Base-by-base conservation (phyloP, 2,888 invertebrate species). In the Synergus gifuensis region DNA sequence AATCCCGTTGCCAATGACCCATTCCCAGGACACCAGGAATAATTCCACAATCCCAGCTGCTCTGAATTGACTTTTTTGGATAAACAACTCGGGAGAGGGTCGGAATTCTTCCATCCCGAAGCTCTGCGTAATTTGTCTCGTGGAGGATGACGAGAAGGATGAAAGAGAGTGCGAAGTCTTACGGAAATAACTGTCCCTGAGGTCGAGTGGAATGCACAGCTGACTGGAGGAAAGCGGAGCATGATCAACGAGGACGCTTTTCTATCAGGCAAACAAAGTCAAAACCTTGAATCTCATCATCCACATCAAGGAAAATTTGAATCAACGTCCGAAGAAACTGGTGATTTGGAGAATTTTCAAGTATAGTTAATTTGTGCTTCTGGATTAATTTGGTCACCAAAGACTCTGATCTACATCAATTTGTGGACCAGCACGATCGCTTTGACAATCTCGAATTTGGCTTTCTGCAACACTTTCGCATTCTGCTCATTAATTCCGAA, bases 111-210 rank as follows among this genome's bases (percentile, higher is more conserved):
- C 12, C 11, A 22, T 4, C 18, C 14, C 62, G 11, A 62, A 28
- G 22, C 18, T 66, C 40, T 42, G 42, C n/a, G n/a, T 42, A 66
- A 66, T 67, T 67, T 67, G 44, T 67, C 22, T 67, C 11, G 18
- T 54, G 36, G 73, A 79, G 79, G 73, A 81, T 81, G 80, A 82
- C 76, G 80, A 83, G 81, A 80, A 83, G 81, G 84, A 88, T 83
- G 84, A 86, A 86, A 86, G 87, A 84, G 86, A 86, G 46, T 46
- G 11, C 14, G 36, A 36, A 86, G 81, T 88, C 81, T 83, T 88
- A 87, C 84, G 83, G 86, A 88, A 87, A 86, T 87, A 86, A 82
- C 83, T 85, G 86, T 83, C 85, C 85, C 82, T 84, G 86, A 84
- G 83, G 78, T 81, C 76, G 81, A 81, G 82, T 81, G 82, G 86